These are phyloP conservation scores for Nomada flava DNA, from an alignment of 2,888 invertebrate genomes.

Conservation along the genomic window DNA sequence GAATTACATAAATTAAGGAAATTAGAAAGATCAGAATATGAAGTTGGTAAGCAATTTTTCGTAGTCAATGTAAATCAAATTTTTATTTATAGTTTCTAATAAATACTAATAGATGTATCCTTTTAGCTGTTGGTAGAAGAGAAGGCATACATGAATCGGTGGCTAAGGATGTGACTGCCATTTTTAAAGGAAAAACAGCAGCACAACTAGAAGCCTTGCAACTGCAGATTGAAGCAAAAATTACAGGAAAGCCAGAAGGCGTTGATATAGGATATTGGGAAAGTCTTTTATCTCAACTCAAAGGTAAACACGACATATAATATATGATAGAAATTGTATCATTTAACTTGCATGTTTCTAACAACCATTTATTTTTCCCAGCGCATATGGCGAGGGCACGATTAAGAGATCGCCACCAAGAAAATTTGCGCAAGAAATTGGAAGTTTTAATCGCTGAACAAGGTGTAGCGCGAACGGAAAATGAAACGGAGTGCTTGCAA, in stretches of 20 bases:
- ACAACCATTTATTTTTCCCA: constrained; percentile 69
- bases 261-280: constrained; percentile 99
- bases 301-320: constrained; percentile 85
- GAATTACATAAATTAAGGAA: constrained; percentile 95
- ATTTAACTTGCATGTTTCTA: constrained; percentile 12
- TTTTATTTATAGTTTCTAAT: not conserved
- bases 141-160: constrained; percentile 97
- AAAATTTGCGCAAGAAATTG: constrained; percentile 94
- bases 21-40: constrained; percentile 88
- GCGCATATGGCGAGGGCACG: constrained; percentile 97
- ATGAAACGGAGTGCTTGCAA: constrained; percentile 76
- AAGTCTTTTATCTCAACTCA: constrained; percentile 96
- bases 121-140: constrained; percentile 86
- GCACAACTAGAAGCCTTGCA: constrained; percentile 93
- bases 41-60: constrained; percentile 83
- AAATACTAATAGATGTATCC: constrained; percentile 14
- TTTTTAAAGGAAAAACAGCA: constrained; percentile 97
- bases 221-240: constrained; percentile 93
- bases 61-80: not conserved
- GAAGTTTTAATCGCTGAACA: constrained; percentile 95
- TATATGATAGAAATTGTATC: not conserved
- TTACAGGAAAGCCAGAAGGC: constrained; percentile 93
- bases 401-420: constrained; percentile 96
- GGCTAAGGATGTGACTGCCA: constrained; percentile 93
- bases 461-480: constrained; percentile 85